Evolutionary conservation across 2,797 vertebrate genomes (phyloP).

Genomic region (Manis pentadactyla): DNA sequence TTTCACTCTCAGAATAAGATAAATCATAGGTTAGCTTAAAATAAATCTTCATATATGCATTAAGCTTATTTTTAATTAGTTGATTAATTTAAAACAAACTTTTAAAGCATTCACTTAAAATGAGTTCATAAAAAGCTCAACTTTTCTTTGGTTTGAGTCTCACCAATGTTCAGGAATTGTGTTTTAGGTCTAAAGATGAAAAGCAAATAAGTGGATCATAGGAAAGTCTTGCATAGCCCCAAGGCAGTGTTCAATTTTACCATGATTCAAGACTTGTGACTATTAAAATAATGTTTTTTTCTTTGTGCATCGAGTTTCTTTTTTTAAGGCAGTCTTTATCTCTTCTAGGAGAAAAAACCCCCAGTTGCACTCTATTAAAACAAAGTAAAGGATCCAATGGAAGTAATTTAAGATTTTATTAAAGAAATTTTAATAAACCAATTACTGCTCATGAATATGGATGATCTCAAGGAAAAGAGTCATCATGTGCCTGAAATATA

Average conservation of each 20-base stretch:
- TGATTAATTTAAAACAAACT: neutral
- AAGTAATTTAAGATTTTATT: constrained; percentile 78
- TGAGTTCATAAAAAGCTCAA: neutral
- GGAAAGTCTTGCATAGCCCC: neutral
- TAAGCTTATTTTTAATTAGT: constrained; percentile 20
- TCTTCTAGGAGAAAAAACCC: neutral
- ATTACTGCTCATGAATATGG: constrained; percentile 78
- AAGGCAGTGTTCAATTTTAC: neutral
- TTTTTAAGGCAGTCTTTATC: neutral
- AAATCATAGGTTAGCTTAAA: constrained; percentile 1
- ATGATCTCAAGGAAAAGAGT: constrained; percentile 75
- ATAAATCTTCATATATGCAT: neutral
- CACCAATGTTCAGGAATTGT: neutral
- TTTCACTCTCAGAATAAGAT: neutral
- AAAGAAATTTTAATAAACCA: constrained; percentile 79
- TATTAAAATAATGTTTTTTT: constrained; percentile 36
- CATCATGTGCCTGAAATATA: constrained; percentile 70
- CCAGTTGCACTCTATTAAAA: constrained; percentile 57
- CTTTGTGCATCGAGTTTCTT: constrained; percentile 1
- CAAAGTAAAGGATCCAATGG: constrained; percentile 70
- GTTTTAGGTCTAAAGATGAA: neutral
- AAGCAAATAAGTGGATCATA: neutral
- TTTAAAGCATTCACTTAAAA: constrained; percentile 16
- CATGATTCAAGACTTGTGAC: neutral
- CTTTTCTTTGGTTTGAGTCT: neutral